phyloP scores from a whole-genome alignment of 2,797 vertebrate species.

The Uromys caudimaculatus region DNA sequence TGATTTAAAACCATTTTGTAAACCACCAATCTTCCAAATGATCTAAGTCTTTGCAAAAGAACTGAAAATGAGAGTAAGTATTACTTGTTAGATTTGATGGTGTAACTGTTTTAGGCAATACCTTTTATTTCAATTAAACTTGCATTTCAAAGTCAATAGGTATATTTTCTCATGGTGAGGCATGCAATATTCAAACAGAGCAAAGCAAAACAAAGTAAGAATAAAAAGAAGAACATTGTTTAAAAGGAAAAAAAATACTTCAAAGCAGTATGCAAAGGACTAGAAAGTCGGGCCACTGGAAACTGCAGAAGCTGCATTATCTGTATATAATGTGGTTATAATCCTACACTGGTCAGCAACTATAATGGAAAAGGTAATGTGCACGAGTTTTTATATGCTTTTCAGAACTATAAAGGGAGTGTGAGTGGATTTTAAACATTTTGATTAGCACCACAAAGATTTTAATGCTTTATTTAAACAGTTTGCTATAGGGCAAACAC shows the following conservation, averaged over 20 bases:
- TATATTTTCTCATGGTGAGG: neutral
- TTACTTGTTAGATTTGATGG: slow-evolving; percentile 20
- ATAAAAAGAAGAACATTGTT: neutral
- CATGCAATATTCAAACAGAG: slow-evolving; percentile 15
- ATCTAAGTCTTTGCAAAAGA: neutral
- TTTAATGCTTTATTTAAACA: slow-evolving; percentile 91
- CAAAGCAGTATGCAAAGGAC: neutral
- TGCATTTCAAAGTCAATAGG: slow-evolving; percentile 8
- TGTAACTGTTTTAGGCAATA: neutral
- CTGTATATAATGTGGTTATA: slow-evolving; percentile 66
- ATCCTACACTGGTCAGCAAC: slow-evolving; percentile 85
- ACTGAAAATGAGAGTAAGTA: neutral
- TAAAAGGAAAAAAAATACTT: slow-evolving; percentile 21
- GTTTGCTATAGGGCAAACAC: slow-evolving; percentile 90
- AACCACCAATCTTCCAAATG: slow-evolving; percentile 53
- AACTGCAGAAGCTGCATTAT: slow-evolving; percentile 80
- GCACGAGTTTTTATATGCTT: slow-evolving; percentile 85
- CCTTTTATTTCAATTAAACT: neutral
- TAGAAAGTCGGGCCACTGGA: slow-evolving; percentile 47
- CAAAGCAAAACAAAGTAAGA: neutral
- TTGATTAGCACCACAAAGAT: slow-evolving; percentile 89
- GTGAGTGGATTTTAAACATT: slow-evolving; percentile 89
- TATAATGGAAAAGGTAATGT: slow-evolving; percentile 85
- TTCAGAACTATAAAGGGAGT: slow-evolving; percentile 86
- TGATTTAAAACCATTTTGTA: slow-evolving; percentile 57